These are phyloP conservation scores for Okapia johnstoni DNA, from an alignment of 2,113 vertebrate genomes.

Conservation along the genomic window DNA sequence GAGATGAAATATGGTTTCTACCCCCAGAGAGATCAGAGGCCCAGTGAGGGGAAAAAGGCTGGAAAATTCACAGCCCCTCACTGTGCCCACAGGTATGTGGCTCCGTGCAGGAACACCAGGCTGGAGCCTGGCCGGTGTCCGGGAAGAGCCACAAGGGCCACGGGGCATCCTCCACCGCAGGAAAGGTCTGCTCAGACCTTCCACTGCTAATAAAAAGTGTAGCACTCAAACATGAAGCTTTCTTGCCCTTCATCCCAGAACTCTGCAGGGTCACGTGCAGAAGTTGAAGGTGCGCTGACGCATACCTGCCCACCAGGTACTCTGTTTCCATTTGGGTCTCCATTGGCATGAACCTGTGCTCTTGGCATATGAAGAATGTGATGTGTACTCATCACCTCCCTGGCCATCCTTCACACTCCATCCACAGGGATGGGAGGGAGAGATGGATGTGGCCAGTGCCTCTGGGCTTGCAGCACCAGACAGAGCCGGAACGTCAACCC, in stretches of 20 bases:
- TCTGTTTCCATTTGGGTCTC: neutral
- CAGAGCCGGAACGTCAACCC: accelerated
- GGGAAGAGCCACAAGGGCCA: accelerated
- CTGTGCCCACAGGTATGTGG: accelerated
- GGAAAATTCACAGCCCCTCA: too few species aligned
- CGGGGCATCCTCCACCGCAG: neutral
- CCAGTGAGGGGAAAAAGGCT: accelerated
- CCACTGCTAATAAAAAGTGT: accelerated
- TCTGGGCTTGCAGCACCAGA: accelerated
- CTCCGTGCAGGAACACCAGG: accelerated
- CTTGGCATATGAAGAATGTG: neutral
- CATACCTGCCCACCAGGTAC: neutral
- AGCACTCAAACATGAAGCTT: accelerated
- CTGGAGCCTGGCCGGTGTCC: accelerated
- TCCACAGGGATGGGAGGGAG: neutral
- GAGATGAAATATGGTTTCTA: neutral
- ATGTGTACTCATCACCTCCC: neutral
- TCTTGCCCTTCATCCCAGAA: neutral
- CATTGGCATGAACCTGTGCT: accelerated
- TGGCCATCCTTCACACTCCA: neutral
- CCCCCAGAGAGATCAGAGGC: neutral
- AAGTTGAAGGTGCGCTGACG: neutral
- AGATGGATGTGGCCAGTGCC: neutral
- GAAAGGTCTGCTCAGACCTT: accelerated
- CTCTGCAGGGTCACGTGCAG: accelerated